Evolutionary conservation across 2,888 invertebrate species (phyloP).

Genomic region (Sepioteuthis lessoniana): DNA sequence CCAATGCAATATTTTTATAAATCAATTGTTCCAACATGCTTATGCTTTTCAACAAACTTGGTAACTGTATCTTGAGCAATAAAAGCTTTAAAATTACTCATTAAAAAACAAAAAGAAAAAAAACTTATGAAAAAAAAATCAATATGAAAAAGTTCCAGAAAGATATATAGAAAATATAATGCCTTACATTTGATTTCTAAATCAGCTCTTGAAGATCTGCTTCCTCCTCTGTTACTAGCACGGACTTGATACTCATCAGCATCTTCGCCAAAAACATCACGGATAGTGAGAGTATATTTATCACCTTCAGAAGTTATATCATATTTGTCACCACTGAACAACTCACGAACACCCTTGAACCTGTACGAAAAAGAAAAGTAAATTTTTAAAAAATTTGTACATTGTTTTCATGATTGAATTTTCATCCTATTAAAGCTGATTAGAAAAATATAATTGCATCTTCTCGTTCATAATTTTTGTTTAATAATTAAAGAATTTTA

Average conservation of each 20-base stretch:
- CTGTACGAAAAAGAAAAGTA: slow-evolving; percentile 64
- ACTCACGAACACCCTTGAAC: slow-evolving; percentile 97
- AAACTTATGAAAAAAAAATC: too few relatives aligned
- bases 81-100: too few relatives aligned
- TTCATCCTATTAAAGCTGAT: too few relatives aligned
- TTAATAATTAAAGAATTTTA: too few relatives aligned
- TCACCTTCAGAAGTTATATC: slow-evolving; percentile 93
- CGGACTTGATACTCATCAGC: slow-evolving; percentile 98
- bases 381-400: background rate
- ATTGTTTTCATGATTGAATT: background rate
- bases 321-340: slow-evolving; percentile 92
- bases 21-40: too few relatives aligned
- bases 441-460: too few relatives aligned
- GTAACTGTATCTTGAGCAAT: too few relatives aligned
- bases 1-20: too few relatives aligned
- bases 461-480: too few relatives aligned
- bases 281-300: slow-evolving; percentile 87
- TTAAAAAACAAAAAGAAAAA: too few relatives aligned
- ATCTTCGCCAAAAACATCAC: slow-evolving; percentile 96
- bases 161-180: background rate
- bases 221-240: slow-evolving; percentile 94
- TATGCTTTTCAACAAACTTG: too few relatives aligned
- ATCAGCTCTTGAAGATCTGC: slow-evolving; percentile 95
- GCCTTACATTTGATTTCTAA: slow-evolving; percentile 94
- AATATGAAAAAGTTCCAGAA: too few relatives aligned